Base-by-base conservation (phyloP, 2,797 vertebrate species). In the Eulemur albifrons region DNA sequence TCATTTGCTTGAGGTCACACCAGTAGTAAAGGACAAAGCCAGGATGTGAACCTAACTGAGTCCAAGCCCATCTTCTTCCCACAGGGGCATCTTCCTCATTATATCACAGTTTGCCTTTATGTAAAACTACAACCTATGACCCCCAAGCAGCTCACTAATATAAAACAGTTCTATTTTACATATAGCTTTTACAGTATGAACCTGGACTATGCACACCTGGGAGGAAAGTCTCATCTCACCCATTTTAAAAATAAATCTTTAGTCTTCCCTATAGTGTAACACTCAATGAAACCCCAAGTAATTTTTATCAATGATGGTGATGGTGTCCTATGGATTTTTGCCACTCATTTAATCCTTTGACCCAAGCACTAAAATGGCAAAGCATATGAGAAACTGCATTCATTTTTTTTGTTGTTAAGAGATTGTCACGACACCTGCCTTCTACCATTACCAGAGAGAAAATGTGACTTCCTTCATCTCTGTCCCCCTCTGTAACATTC, bases 201-300 rank as follows among this genome's bases (percentile, higher is more conserved):
- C 43, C 61, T 6, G 5, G 70, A 69, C 50, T 52, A 75, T 21
- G 67, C 1, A 84, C 3, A 48, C 18, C 17, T 65, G 4, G 57
- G 32, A 83, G 21, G 30, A 2, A 79, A 70, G 65, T 52, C n/a
- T 79, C 63, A n/a, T 20, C 25, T 80, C 43, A 81, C 5, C 45
- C 70, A 89, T 81, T 94, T 75, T 4, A 77, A 95, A 95, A 91
- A 93, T 27, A 80, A 80, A 84, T 84, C 30, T 81, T 88, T 65
- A 88, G 6, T 90, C 32, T 86, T 93, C 91, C 70, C 85, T 84
- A 14, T 9, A 67, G 67, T 15, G 14, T 67, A 40, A 82, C 43
- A 81, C 12, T 81, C 90, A 81, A 20, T 18, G 45, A 93, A 25
- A 83, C 30, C 52, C 72, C 11, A 50, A 32, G 43, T 63, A 10